phyloP scores from a whole-genome alignment of 2,888 invertebrate genomes.

The Alsophila aescularia region DNA sequence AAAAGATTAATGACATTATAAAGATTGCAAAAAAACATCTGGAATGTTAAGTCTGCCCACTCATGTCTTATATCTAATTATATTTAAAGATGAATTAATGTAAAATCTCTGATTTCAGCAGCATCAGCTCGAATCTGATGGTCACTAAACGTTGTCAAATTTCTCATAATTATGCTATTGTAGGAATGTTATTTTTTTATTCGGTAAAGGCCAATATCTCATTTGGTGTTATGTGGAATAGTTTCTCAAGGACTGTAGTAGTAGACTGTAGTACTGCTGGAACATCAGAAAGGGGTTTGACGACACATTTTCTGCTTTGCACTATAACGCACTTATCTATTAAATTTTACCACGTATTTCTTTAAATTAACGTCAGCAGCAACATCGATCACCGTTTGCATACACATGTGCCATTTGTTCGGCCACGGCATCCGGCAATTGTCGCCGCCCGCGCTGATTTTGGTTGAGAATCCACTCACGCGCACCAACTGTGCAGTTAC shows the following conservation, averaged over 20 bases:
- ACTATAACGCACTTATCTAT: background rate
- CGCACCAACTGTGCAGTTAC: conserved; percentile 40
- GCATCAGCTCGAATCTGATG: no score
- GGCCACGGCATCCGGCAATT: conserved; percentile 37
- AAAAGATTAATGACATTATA: conserved; percentile 19
- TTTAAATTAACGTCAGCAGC: background rate
- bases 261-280: no score
- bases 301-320: background rate
- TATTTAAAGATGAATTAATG: no score
- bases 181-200: no score
- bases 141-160: no score
- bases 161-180: no score
- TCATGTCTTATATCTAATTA: background rate
- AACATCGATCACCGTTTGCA: conserved; percentile 24
- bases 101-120: no score
- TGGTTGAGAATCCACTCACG: conserved; percentile 49
- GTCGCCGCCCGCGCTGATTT: conserved; percentile 40
- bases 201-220: no score
- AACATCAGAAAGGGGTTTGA: no score
- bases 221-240: no score
- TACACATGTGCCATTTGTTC: conserved; percentile 36
- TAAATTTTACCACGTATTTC: conserved; percentile 5
- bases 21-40: conserved; percentile 20
- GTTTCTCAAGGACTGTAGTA: no score
- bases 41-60: background rate